Conservation (phyloP, 2,113 vertebrate species). For the Oxyruncus cristatus region DNA sequence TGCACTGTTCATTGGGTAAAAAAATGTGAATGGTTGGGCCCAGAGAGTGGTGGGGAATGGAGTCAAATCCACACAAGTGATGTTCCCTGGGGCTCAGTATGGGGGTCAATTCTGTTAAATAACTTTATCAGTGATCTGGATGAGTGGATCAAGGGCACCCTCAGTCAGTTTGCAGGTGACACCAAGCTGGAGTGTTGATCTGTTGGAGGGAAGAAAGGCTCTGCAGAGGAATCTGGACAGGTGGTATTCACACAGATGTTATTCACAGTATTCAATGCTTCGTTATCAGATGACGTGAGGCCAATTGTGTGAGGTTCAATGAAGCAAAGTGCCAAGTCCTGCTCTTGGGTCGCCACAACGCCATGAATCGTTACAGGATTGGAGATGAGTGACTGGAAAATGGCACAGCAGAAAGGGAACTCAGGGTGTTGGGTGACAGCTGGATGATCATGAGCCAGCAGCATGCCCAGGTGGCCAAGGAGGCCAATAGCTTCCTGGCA, state of each 20-base stretch:
- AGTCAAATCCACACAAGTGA: neutral
- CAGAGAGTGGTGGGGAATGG: neutral
- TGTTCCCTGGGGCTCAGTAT: neutral
- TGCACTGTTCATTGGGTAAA: neutral
- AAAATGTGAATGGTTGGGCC: neutral
- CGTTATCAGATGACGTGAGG: neutral
- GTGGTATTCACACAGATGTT: neutral
- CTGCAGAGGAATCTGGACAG: neutral
- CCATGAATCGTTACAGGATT: neutral
- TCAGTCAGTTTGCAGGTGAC: neutral
- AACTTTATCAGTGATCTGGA: neutral
- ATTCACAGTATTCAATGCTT: neutral
- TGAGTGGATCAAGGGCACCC: neutral
- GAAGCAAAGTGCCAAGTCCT: neutral
- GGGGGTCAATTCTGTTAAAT: neutral
- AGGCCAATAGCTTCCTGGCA: neutral
- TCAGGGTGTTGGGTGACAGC: neutral
- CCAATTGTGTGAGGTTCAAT: neutral
- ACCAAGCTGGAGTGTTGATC: neutral
- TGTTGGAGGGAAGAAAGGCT: neutral
- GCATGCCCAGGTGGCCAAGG: neutral
- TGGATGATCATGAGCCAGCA: neutral
- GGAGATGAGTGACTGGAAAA: neutral
- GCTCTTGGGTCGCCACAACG: neutral
- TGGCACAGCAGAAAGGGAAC: neutral